phyloP scores from a whole-genome alignment of 2,888 invertebrate species.

The Drepanosiphum platanoidis region DNA sequence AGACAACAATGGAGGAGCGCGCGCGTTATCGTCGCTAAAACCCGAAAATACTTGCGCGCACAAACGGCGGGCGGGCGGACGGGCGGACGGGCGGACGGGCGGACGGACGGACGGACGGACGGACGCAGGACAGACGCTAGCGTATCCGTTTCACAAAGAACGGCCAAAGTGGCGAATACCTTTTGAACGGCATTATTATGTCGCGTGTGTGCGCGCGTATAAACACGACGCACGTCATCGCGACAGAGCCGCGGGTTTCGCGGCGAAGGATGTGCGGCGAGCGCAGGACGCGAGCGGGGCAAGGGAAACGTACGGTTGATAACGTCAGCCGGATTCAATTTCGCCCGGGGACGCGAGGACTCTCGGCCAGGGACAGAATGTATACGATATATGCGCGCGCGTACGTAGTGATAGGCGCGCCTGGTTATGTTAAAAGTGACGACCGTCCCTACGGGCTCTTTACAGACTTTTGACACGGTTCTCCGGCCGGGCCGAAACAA shows the following conservation, averaged over 20 bases:
- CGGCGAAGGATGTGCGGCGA: not conserved
- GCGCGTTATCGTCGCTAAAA: not conserved
- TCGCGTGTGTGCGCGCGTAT: too few species aligned
- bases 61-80: not conserved
- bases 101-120: too few species aligned
- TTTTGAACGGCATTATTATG: not conserved
- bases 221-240: not conserved
- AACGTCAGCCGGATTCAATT: conserved; percentile 33
- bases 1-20: conserved; percentile 24
- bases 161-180: conserved; percentile 38
- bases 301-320: not conserved
- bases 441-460: conserved; percentile 23
- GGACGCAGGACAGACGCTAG: not conserved
- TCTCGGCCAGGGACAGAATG: not conserved
- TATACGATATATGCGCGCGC: conserved; percentile 21
- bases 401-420: conserved; percentile 27
- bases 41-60: conserved; percentile 2
- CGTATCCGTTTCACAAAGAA: conserved; percentile 40
- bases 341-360: conserved; percentile 16
- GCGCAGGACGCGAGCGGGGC: not conserved
- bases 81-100: not conserved
- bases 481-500: not conserved
- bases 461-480: conserved; percentile 2
- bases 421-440: conserved; percentile 33
- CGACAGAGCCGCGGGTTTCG: conserved; percentile 1